Base-by-base conservation (phyloP, 1,140 invertebrate species). In the Macrotrachela quadricornifera region DNA sequence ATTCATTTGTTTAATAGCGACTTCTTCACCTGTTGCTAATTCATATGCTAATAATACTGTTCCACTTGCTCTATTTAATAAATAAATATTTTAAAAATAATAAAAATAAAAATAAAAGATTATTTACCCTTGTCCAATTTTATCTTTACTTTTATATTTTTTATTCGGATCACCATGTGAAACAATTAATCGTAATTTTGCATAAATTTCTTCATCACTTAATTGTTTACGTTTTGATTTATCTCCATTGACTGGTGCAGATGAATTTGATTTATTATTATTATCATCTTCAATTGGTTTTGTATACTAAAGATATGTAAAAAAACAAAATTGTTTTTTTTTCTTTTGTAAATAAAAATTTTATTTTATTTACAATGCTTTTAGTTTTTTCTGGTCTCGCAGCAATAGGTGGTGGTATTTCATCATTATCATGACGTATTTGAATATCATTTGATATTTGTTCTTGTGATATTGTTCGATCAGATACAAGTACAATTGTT, bases 1-100 rank as follows among this genome's bases (percentile, higher is more conserved):
- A 73, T 96, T 94, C 91, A 99, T 99, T 68, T 95, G 88, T 73
- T 99, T 99, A 62, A 99, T 97, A 51, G 94, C 94, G 39, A 99
- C 92, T 73, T 97, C 88, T 75, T 88, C 82, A 17, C 87, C 87
- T 1, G 91, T 97, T 1, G 84, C 85, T 11, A 87, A 86, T 71
- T 97, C 92, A 58, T 94, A 87, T 16, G 92, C 94, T 15, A 91
- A 97, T 66, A 83, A 97, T 14, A 99, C 94, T 14, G 86, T 94
- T 16, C 94, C 94, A 41, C 88, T 95, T n/a, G 92, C 92, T 51
- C 81, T 83, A 66, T n/a, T n/a, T 46, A 76, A 49, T 21, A 51
- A 6, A 46, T 41, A 36, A 54, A 44, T 17, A 46, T n/a, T 30
- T 30, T 8, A 2, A 8, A 30, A 2, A 30, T 4, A 30, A 30